These are phyloP conservation scores for Latrodectus geometricus DNA, from an alignment of 1,140 invertebrate genomes.

Conservation along the genomic window DNA sequence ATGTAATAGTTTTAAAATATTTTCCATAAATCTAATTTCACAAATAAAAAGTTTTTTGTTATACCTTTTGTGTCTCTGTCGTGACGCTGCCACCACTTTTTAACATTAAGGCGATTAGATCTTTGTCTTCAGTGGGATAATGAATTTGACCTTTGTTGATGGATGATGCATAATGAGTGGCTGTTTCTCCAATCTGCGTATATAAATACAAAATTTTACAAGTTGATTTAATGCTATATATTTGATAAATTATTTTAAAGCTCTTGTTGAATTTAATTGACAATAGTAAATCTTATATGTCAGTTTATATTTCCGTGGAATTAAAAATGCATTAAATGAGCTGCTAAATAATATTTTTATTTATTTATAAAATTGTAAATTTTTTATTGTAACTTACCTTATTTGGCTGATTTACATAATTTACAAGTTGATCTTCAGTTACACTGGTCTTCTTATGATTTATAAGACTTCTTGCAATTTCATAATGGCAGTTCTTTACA, in stretches of 20 bases:
- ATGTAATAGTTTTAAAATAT: too few relatives aligned
- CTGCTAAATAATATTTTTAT: not conserved
- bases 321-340: not conserved
- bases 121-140: slow-evolving; percentile 83
- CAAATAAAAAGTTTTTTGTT: not conserved
- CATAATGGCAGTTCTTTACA: slow-evolving; percentile 85
- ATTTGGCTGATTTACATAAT: slow-evolving; percentile 72
- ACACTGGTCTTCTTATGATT: slow-evolving; percentile 32
- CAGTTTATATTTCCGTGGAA: too few relatives aligned
- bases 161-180: slow-evolving; percentile 82
- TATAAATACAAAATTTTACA: too few relatives aligned
- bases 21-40: too few relatives aligned
- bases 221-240: too few relatives aligned
- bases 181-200: slow-evolving; percentile 86
- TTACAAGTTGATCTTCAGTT: slow-evolving; percentile 52
- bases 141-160: slow-evolving; percentile 71
- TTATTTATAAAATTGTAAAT: not conserved
- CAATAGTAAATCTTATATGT: too few relatives aligned
- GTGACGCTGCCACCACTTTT: slow-evolving; percentile 90
- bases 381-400: slow-evolving; percentile 66
- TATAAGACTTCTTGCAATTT: slow-evolving; percentile 48
- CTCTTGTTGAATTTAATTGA: too few relatives aligned
- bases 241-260: too few relatives aligned
- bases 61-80: slow-evolving; percentile 75
- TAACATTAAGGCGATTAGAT: slow-evolving; percentile 88